Evolutionary conservation across 2,797 vertebrate species (phyloP), one percentile per base, ranked within the genome.

Genomic region (Enoplosus armatus): DNA sequence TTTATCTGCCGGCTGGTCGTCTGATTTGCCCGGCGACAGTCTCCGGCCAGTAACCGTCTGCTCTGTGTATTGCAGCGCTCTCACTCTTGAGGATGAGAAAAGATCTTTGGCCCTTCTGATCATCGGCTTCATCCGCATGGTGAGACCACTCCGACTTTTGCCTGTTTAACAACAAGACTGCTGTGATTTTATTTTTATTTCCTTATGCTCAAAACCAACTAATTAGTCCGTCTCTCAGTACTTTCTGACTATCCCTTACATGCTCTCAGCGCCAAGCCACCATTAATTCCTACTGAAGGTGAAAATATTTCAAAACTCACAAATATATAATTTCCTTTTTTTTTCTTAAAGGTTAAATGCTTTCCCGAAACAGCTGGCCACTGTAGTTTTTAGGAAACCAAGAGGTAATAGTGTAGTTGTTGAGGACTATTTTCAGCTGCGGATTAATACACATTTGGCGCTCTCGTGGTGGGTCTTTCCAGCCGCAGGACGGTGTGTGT

Each of bases 71-170:
- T 92, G 82, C 72, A 99, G 98, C 31, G 97, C 98, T 35, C 95
- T 99, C 35, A 99, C 97, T 1, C 96, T 99, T 0, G 98, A 99
- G 73, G 98, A 99, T 72, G 98, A 99, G 92, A 99, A 97, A 80
- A 92, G 98, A 80, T 96, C 87, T 70, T 87, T 98, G 79, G 94
- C 98, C 72, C 90, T 96, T 84, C 92, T 99, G 85, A 99, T 99
- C 87, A 98, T 96, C 77, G 97, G 98, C 77, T 99, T 99, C 92
- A 96, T 99, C 85, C 97, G 97, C 91, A 97, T 99, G 98, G 98
- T 99, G 87, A 96, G 96, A 89, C n/a, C 39, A 6, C 45, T 59
- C 12, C 22, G 7, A 24, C 18, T 24, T 31, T n/a, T 0, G 39
- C 58, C 12, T 16, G 33, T 16, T 55, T 29, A 27, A 22, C 47